Conservation (phyloP, 1,140 invertebrate genomes). For the Trinorchestia longiramus region DNA sequence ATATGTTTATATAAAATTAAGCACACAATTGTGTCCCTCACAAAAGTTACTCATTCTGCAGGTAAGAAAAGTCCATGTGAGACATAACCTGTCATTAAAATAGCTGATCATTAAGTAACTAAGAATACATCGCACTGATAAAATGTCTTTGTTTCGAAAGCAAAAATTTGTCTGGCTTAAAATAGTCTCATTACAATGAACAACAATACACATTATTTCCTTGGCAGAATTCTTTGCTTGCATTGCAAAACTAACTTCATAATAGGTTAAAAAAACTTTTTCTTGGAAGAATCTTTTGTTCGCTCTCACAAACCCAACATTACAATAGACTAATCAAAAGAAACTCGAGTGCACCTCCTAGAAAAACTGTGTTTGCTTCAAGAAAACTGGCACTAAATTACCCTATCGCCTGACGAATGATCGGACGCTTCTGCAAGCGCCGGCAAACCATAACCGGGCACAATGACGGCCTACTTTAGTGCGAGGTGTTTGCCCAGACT, state of each 20-base stretch:
- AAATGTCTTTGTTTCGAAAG: neutral
- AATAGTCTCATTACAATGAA: neutral
- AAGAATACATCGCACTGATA: neutral
- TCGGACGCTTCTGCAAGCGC: neutral
- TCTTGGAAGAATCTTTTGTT: neutral
- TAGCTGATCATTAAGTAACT: neutral
- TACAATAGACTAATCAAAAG: neutral
- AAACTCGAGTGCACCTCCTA: neutral
- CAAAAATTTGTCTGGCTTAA: neutral
- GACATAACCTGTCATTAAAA: too few species aligned
- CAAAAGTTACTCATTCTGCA: too few species aligned
- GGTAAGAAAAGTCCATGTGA: too few species aligned
- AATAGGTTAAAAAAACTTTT: too few species aligned
- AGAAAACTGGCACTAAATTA: neutral
- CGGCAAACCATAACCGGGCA: neutral
- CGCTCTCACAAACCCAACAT: neutral
- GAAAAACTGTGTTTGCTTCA: neutral
- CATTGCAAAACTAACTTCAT: too few species aligned
- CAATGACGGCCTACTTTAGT: neutral
- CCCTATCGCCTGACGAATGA: neutral
- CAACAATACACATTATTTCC: neutral
- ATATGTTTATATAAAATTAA: too few species aligned
- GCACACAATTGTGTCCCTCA: too few species aligned
- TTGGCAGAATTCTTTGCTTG: neutral
- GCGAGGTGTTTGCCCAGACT: neutral